These are phyloP conservation scores for Semnornis frantzii DNA, from an alignment of 2,113 vertebrate species.

Conservation along the genomic window DNA sequence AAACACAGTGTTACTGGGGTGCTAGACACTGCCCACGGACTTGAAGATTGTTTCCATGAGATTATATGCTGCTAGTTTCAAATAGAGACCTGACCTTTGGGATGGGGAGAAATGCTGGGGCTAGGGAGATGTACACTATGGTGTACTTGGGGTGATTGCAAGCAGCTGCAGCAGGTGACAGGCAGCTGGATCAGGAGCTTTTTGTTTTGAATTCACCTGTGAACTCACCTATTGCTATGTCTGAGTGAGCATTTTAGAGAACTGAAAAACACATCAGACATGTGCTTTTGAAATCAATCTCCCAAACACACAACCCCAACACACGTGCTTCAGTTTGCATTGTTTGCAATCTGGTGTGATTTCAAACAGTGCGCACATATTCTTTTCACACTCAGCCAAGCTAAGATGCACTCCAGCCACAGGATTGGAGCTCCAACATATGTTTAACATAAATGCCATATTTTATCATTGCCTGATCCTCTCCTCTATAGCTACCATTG, in stretches of 20 bases:
- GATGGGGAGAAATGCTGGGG: background rate
- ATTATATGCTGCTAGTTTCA: background rate
- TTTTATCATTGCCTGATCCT: background rate
- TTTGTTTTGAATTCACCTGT: background rate
- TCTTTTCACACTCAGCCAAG: background rate
- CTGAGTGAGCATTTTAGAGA: background rate
- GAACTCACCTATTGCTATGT: background rate
- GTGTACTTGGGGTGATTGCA: background rate
- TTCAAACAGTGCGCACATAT: rapidly evolving
- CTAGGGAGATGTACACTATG: rapidly evolving
- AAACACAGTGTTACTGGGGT: background rate
- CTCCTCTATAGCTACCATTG: background rate
- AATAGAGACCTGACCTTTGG: background rate
- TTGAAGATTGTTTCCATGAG: background rate
- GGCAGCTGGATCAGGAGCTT: background rate
- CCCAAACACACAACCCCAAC: background rate
- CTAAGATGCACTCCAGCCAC: rapidly evolving
- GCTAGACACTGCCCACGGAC: background rate
- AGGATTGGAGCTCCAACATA: background rate
- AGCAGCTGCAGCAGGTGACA: background rate
- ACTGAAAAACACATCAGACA: background rate
- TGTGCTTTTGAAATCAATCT: background rate
- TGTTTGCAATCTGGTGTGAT: background rate
- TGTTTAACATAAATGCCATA: background rate
- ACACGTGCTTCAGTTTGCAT: background rate